Base-by-base conservation (phyloP, 2,797 vertebrate species). In the Typhlichthys eigenmanni region DNA sequence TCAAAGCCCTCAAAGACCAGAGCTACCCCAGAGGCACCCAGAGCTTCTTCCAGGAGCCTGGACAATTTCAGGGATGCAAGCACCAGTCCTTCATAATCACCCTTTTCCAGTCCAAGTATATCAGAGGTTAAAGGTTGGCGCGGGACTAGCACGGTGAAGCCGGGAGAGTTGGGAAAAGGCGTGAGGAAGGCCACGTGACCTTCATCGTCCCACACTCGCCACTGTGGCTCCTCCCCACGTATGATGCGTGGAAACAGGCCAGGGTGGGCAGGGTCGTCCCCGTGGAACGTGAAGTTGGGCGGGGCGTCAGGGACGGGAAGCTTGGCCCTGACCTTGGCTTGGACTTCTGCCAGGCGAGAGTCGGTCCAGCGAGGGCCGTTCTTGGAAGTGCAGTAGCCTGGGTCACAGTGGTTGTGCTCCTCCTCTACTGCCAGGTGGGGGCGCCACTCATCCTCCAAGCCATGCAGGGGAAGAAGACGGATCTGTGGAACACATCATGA, bases 1-100 rank as follows among this genome's bases (percentile, higher is more conserved):
- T 93, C 92, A 68, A 83, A 92, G 2, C 93, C 93, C 64, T 94
- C 93, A 56, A 93, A 93, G 38, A 94, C 90, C 5, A 94, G 86
- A 1, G 85, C 92, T 16, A 91, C 79, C 2, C 85, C 91, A 68
- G 58, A 75, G 5, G 87, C 84, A 0, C 81, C 85, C 19, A 93
- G 55, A 0, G 72, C 84, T 14, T 82, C 82, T 74, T 85, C 74
- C 0, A 94, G 81, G 2, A 93, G 81, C 29, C 1, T 32, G 0
- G 91, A 82, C n/a, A 86, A 87, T 32, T 76, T 81, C 58, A 49
- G 60, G 1, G 85, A 13, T 0, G 91, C 91, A 72, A 88, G 71
- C 54, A 80, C 83, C 64, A 94, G 74, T 0, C 6, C 60, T 43
- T 78, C 73, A 2, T 91, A 94, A 55, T 91, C 89, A 4, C 2